Evolutionary conservation across 2,888 invertebrate species (phyloP), one percentile per base, ranked within the genome.

Genomic region (Mythimna loreyi): DNA sequence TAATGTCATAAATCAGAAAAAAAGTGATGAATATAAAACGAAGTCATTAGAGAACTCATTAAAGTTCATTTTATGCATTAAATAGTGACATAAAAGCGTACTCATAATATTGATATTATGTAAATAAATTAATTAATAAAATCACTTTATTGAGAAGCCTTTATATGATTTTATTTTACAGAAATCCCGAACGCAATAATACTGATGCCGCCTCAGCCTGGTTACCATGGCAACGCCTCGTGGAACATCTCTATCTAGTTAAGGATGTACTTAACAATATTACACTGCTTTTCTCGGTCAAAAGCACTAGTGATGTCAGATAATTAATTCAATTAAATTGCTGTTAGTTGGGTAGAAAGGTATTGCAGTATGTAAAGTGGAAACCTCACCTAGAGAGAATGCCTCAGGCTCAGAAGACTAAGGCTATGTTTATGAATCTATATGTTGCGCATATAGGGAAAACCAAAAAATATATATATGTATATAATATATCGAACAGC

Each of bases 151-250:
- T 36, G 43, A 33, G 6, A 19, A 21, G 23, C 9, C 23, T 40
- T 50, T 65, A 3, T 30, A 62, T 19, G 56, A 71, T 81, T 83
- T 81, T 66, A 50, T 36, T 74, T 72, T 59, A 47, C 25, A 66
- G 63, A 83, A 78, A 58, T 61, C 67, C 75, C 69, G 75, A 84
- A 85, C 75, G 84, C 73, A 83, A 83, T 83, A 72, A 66, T 58
- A 45, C 47, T 52, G 45, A 16, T 62, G 50, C 57, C 45, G 56
- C 61, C 45, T 55, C 65, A 64, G 59, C 72, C 58, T 57, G 30
- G 79, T 81, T 47, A 56, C 79, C 65, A 79, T 83, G 52, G 70
- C 23, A 62, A 85, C 83, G 72, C 74, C 70, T 80, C 68, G 74
- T 77, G 72, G 64, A 72, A 55, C 53, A 40, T 40, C 40, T 6